Percentiles rank a stretch among this genome's conserved stretches.
phyloP scores from a whole-genome alignment of 2,797 vertebrate genomes.

The Benthosema pterotum region DNA sequence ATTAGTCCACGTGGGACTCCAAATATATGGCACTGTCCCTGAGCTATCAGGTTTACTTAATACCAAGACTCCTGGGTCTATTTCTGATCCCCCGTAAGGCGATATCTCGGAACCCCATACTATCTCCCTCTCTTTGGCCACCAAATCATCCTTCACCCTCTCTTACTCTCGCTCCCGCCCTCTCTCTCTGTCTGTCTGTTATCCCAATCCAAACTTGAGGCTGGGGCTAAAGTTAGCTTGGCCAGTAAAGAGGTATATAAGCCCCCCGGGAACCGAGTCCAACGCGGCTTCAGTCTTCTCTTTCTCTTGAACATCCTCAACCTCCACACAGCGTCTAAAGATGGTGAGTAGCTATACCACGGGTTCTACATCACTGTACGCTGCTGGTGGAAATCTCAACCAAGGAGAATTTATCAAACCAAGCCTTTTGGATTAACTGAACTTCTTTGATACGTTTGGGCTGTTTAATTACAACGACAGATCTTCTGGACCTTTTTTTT shows the following conservation, averaged over 20 bases:
- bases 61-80: constrained; percentile 83
- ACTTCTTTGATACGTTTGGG: constrained; percentile 7
- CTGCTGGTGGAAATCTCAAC: constrained; percentile 44
- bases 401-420: constrained; percentile 18
- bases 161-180: constrained; percentile 5
- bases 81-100: constrained; percentile 81
- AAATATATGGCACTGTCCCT: constrained; percentile 58
- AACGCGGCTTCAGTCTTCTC: constrained; percentile 80
- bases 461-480: constrained; percentile 16
- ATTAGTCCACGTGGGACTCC: constrained; percentile 82
- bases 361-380: constrained; percentile 38
- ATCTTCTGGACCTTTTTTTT: constrained; percentile 3
- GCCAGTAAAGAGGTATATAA: constrained; percentile 76
- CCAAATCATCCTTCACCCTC: constrained; percentile 49
- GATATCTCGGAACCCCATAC: constrained; percentile 67
- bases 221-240: constrained; percentile 80
- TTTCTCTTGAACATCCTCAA: constrained; percentile 79
- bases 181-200: constrained; percentile 48
- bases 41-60: constrained; percentile 80
- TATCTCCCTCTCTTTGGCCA: constrained; percentile 69
- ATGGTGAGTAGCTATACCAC: constrained; percentile 80
- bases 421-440: constrained; percentile 48
- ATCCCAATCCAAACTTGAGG: constrained; percentile 83
- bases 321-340: constrained; percentile 74
- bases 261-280: constrained; percentile 53